A percentile compares a stretch with the other conserved stretches of the same genome.
phyloP scores from a whole-genome alignment of 2,113 vertebrate species.

The Anolis sagrei region DNA sequence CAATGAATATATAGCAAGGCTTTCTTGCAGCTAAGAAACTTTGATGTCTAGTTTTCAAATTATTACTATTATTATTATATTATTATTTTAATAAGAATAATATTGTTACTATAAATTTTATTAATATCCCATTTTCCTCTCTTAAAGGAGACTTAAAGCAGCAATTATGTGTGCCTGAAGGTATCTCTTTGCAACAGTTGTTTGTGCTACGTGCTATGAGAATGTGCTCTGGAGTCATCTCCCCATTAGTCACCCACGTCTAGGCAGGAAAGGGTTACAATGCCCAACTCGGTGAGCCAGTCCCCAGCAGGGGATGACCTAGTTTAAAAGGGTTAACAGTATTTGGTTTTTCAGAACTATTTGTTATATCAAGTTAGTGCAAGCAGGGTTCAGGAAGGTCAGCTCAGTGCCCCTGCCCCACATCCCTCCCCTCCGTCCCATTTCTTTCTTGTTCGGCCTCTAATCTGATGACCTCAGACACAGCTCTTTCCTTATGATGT shows the following conservation, averaged over 20 bases:
- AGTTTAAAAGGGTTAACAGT: conserved; percentile 79
- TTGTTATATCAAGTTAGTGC: conserved; percentile 81
- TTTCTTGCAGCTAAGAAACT: too few relatives aligned
- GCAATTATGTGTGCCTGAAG: too few relatives aligned
- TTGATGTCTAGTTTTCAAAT: too few relatives aligned
- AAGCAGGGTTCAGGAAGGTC: conserved; percentile 73
- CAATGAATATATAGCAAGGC: too few relatives aligned
- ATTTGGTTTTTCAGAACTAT: conserved; percentile 78
- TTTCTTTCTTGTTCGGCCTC: conserved; percentile 61
- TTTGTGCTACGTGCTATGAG: too few relatives aligned
- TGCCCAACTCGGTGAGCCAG: conserved; percentile 36
- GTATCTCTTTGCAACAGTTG: too few relatives aligned
- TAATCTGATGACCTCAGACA: conserved; percentile 79
- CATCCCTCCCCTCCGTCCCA: conserved; percentile 58
- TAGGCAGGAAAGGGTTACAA: conserved; percentile 65
- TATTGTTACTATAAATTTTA: too few relatives aligned
- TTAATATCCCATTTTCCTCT: too few relatives aligned
- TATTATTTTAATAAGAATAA: too few relatives aligned
- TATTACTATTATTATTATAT: too few relatives aligned
- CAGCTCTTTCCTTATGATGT: conserved; percentile 74
- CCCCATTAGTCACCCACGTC: background rate
- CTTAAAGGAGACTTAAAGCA: too few relatives aligned
- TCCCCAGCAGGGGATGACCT: conserved; percentile 69
- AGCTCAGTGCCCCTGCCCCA: conserved; percentile 29
- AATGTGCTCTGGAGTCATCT: rapidly evolving